Base-by-base conservation (phyloP, 2,113 vertebrate genomes). In the Charadrius vociferus region DNA sequence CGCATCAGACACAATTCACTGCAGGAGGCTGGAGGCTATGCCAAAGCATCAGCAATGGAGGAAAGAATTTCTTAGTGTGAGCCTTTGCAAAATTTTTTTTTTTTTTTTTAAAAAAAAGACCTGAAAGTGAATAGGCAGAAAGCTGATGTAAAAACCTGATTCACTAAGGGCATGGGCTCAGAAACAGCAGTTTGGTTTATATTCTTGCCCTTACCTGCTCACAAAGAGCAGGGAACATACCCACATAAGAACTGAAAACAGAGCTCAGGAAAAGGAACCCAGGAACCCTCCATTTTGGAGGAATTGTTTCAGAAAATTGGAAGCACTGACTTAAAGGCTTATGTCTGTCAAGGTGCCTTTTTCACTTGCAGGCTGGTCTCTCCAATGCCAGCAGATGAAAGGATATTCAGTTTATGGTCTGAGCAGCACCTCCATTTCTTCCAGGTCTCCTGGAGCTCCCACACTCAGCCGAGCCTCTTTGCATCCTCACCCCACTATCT, bases 391-490 rank as follows among this genome's bases (percentile, higher is more conserved):
- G 70, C 26, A 86, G 67, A 74, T n/a, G 39, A 88, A 61, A 83
- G 29, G 30, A 73, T 34, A 15, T 53, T 73, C 73, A 39, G 7
- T 34, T 67, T n/a, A 15, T 27, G 29, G 21, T 67, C 59, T 74
- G 70, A 78, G 34, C 55, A 85, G 55, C 29, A 43, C 39, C 34
- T 74, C 17, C 15, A n/a, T 45, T 66, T 85, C 49, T 12, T 37
- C 22, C 2, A 2, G 24, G 9, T 34, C 47, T 80, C 37, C 21
- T 34, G 50, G 41, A 55, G n/a, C 18, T 95, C 55, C 74, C 8
- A 5, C 0, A 0, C 10, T 29, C 4, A 2, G 26, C n/a, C 1
- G 0, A 45, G 21, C 17, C 8, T 2, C n/a, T 71, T 53, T 50
- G n/a, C 34, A 75, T 45, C 15, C n/a, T 27, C 7, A 4, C 19